These are phyloP conservation scores for Griposia aprilina DNA, from an alignment of 2,888 invertebrate genomes.

Conservation along the genomic window DNA sequence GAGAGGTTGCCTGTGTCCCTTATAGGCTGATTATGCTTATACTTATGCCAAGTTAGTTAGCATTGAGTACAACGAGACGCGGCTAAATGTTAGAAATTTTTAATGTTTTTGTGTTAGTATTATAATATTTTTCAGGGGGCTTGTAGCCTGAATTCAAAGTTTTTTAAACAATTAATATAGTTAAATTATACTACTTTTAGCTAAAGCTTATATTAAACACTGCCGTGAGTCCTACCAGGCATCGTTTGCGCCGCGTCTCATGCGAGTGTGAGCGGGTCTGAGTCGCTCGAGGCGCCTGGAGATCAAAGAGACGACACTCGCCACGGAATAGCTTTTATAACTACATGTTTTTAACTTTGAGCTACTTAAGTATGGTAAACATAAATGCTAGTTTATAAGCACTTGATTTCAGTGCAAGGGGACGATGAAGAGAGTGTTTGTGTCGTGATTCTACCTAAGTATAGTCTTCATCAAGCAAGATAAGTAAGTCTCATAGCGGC, in stretches of 20 bases:
- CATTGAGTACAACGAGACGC: neutral
- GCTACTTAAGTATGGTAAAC: neutral
- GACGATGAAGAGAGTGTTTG: neutral
- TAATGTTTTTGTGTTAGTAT: neutral
- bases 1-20: no score
- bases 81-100: neutral
- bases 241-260: neutral
- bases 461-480: neutral
- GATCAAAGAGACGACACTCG: conserved; percentile 56
- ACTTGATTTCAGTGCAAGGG: neutral
- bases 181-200: neutral
- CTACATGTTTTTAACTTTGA: conserved; percentile 15
- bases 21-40: no score
- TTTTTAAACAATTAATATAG: neutral
- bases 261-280: conserved; percentile 1
- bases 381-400: neutral
- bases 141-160: neutral
- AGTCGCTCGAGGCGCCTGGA: conserved; percentile 47
- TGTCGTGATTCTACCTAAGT: no score
- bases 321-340: conserved; percentile 47
- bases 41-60: neutral
- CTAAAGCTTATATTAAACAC: neutral
- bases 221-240: accelerated
- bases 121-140: neutral
- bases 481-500: neutral